Percentiles rank a stretch among this genome's conserved stretches.
Conservation (phyloP, 2,797 vertebrate species). For the Notamacropus eugenii region DNA sequence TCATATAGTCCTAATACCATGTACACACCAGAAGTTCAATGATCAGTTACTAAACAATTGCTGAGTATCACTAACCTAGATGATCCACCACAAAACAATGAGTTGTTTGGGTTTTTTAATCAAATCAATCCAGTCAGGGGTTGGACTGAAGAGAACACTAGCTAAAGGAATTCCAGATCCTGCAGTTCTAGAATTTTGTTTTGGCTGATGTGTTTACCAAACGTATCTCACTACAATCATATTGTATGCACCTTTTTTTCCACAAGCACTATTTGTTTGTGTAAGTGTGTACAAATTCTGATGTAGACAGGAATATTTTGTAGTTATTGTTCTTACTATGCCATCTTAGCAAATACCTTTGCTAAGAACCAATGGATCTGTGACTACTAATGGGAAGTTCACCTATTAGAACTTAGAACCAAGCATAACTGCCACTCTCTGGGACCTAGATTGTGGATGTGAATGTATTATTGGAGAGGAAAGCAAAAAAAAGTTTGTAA, state of each 20-base stretch:
- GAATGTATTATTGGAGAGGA: background rate
- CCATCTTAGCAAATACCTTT: background rate
- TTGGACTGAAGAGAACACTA: background rate
- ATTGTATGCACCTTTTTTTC: background rate
- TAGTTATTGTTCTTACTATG: background rate
- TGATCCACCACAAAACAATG: background rate
- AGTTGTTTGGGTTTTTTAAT: background rate
- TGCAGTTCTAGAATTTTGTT: background rate
- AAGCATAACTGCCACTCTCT: background rate
- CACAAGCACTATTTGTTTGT: background rate
- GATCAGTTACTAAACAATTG: background rate
- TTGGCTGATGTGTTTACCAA: background rate
- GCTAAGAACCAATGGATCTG: background rate
- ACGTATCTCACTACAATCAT: background rate
- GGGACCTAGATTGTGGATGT: background rate
- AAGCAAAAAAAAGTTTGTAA: background rate
- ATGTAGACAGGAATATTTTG: background rate
- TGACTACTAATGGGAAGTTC: background rate
- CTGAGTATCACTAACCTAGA: background rate
- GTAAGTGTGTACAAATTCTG: background rate
- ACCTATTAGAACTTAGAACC: background rate
- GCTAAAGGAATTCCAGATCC: background rate
- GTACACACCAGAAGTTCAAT: background rate
- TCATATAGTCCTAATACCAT: background rate
- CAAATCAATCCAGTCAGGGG: background rate